Base-by-base conservation (phyloP, 1,140 invertebrate genomes). In the Drosophila arizonae region DNA sequence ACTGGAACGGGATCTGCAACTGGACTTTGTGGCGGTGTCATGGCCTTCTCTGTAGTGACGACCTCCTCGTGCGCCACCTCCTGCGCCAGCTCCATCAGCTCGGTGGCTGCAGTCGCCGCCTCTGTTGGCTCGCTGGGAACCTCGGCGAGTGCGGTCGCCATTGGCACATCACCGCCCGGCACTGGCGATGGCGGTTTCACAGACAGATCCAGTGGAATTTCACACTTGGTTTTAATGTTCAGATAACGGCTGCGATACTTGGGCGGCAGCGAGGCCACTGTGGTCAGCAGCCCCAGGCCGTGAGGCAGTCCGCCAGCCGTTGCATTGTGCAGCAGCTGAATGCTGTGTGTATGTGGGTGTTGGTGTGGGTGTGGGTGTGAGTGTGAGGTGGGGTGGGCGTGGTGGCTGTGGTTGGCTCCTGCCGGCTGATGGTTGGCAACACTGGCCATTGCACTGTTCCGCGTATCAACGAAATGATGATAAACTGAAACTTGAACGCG, bases 161-260 rank as follows among this genome's bases (percentile, higher is more conserved):
- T 74, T 36, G 90, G 82, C 69, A 77, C 77, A 72, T 72, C 72
- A 61, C 64, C 45, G 52, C 46, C 45, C 43, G 88, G 81, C 79
- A 72, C 66, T 43, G 84, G 82, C 62, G 84, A 78, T 54, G 77
- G 93, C 17, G 93, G 91, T 87, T 94, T 94, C 1, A 94, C 79
- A 13, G 93, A 93, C 33, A 94, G 82, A 77, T 94, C 94, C 46
- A 94, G 81, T 13, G 94, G 94, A 55, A 93, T 90, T 77, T 92
- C 91, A 71, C 76, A 78, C 76, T 86, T 91, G 56, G 85, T 84
- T 76, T 87, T 89, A n/a, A 90, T 73, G 58, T 85, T 90, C 62
- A 92, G 68, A 71, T 92, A 92, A 15, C 89, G 91, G 57, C 89
- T 90, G 76, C 91, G 89, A 78, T 92, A 92, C 67, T 91, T 92